These are phyloP conservation scores for Drosophila greeni DNA, from an alignment of 2,888 invertebrate genomes.

Conservation along the genomic window DNA sequence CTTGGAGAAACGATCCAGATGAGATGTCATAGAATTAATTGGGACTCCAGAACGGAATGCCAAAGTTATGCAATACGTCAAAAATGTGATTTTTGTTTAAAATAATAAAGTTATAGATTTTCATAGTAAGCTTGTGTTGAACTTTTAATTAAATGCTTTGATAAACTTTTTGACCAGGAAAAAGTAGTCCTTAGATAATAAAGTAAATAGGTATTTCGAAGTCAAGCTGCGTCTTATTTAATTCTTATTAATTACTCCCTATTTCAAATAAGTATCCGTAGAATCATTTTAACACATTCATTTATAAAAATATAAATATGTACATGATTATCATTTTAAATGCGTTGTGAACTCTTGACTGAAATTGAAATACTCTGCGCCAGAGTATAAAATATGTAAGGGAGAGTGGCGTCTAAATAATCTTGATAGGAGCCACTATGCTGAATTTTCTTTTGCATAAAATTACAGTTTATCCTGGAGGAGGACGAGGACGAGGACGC, in stretches of 20 bases:
- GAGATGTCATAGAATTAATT: background rate
- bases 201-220: too few species aligned
- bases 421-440: slow-evolving; percentile 49
- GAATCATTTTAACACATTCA: background rate
- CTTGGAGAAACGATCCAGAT: background rate
- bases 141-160: background rate
- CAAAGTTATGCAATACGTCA: background rate
- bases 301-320: background rate
- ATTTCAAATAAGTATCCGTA: background rate
- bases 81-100: background rate
- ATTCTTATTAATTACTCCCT: too few species aligned
- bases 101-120: background rate
- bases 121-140: too few species aligned
- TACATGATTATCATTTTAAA: background rate
- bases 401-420: slow-evolving; percentile 52
- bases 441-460: slow-evolving; percentile 67
- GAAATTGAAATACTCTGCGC: background rate
- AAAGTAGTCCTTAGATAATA: too few species aligned
- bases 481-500: slow-evolving; percentile 35
- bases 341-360: background rate
- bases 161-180: too few species aligned
- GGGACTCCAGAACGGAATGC: background rate
- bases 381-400: slow-evolving; percentile 5
- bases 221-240: too few species aligned
- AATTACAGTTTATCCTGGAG: slow-evolving; percentile 63